Percentiles rank a stretch among this genome's conserved stretches.
Conservation (phyloP, 2,113 vertebrate genomes). For the Ceyx cyanopectus region DNA sequence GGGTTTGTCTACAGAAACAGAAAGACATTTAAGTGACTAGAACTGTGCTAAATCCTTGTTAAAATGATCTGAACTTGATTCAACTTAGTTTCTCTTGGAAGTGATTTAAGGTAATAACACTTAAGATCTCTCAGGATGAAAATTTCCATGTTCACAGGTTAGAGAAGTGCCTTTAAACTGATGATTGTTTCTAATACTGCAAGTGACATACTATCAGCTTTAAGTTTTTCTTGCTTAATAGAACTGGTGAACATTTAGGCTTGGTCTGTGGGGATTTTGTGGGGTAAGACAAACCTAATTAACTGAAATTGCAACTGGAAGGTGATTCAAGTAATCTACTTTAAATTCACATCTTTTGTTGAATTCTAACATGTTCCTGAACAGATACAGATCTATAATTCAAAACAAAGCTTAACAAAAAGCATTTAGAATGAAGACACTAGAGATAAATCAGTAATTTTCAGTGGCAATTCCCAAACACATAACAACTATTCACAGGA, state of each 20-base stretch:
- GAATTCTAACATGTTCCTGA: not conserved
- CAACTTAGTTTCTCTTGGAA: not conserved
- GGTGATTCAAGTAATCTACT: not conserved
- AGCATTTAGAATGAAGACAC: not conserved
- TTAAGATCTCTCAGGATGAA: not conserved
- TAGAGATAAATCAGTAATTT: not conserved
- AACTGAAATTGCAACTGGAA: not conserved
- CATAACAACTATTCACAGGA: not conserved
- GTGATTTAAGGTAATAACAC: not conserved
- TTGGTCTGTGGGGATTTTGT: not conserved
- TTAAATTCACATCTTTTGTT: not conserved
- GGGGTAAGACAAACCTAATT: not conserved
- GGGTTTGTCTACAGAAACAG: not conserved
- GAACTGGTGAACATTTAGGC: not conserved
- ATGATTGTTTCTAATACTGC: not conserved
- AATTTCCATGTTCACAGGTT: not conserved
- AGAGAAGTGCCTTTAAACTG: not conserved
- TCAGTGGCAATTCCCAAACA: not conserved
- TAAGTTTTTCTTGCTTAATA: not conserved
- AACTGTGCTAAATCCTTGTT: not conserved
- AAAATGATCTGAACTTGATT: not conserved
- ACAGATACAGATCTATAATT: not conserved
- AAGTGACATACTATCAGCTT: not conserved
- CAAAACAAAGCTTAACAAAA: not conserved
- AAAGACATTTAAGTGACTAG: not conserved